Evolutionary conservation across 2,888 invertebrate genomes (phyloP).

Genomic region (Brachynemurus nebulosus): DNA sequence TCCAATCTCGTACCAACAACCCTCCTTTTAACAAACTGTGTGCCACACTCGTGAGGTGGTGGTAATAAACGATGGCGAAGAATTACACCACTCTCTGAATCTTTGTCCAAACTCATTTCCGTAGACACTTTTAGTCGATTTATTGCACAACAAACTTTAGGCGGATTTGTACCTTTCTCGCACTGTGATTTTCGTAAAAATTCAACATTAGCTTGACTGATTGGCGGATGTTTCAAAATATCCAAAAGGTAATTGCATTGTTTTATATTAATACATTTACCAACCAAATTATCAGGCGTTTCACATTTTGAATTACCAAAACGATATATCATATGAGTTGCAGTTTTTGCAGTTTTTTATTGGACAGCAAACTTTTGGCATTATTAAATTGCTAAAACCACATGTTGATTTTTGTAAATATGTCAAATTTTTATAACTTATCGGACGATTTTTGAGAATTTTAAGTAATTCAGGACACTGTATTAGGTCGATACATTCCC

Average conservation of each 20-base stretch:
- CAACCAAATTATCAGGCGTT: constrained; percentile 1
- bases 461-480: neutral
- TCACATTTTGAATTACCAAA: no score
- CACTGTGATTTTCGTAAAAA: constrained; percentile 40
- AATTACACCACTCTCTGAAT: no score
- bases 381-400: neutral
- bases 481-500: neutral
- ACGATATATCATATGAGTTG: no score
- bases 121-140: no score
- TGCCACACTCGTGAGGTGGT: no score
- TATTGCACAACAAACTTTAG: constrained; percentile 43
- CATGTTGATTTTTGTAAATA: neutral
- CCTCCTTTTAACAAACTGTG: no score
- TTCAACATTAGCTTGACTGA: constrained; percentile 1
- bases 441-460: neutral
- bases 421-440: neutral
- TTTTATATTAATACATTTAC: constrained; percentile 5
- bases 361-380: neutral
- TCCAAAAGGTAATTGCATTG: neutral
- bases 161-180: constrained; percentile 33
- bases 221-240: neutral
- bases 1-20: no score
- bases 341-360: no score
- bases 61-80: no score
- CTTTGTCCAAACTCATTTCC: no score